Evolutionary conservation across 2,888 invertebrate species (phyloP), one percentile per base, ranked within the genome.

Genomic region (Caenorhabditis afra): DNA sequence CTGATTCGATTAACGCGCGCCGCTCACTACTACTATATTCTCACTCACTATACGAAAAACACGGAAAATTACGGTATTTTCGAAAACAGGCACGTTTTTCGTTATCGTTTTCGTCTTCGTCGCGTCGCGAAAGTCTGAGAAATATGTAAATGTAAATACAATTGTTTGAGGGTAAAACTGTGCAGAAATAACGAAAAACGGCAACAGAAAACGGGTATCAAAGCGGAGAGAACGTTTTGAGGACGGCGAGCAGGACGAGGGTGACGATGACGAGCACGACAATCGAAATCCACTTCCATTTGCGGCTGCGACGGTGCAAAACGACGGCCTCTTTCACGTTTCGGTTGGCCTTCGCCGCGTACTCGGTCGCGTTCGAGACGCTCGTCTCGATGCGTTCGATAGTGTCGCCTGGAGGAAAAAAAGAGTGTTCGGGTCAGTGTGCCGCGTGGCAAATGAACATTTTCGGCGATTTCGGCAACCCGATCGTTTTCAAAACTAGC

Each of bases 311-410:
- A 14, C 49, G 62, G 23, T 41, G 55, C 39, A 57, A 45, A 18
- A 57, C 55, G n/a, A 71, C 71, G 0, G 81, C 81, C n/a, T 50
- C 67, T 50, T 65, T 64, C 37, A 81, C 81, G 18, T 78, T 74
- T n/a, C 55, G 45, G 18, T 78, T 64, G 37, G 65, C 81, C 22
- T 44, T 53, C n/a, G 52, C 68, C 10, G 75, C 78, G 35, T 78
- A 81, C 44, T 78, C 81, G 3, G 39, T 49, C 0, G 81, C 74
- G 7, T 37, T 55, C 20, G 39, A 39, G 20, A 81, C 78, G 37
- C 73, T 78, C 29, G 73, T 65, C 44, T 81, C 81, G 55, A 81
- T 81, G 55, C 71, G 66, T 41, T 81, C 81, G 44, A 81, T 62
- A 22, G 78, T 78, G 39, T 81, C 81, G 23, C 81, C 81, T 78